Evolutionary conservation across 2,797 vertebrate species (phyloP), one percentile per base, ranked within the genome.

Genomic region (Chrysocyon brachyurus): DNA sequence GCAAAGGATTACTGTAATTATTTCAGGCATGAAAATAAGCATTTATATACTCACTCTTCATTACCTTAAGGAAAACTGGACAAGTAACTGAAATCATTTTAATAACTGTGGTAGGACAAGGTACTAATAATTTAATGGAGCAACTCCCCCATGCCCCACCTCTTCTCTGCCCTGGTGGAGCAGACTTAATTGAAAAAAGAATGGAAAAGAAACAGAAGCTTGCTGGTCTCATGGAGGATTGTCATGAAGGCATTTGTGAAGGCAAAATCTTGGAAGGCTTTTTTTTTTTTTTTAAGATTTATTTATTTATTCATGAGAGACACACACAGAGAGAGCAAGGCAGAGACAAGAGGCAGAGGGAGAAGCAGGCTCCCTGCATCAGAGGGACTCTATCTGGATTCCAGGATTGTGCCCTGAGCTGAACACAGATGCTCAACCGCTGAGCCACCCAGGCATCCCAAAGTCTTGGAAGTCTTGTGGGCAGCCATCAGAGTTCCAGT

Each of bases 1-100:
- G 61, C 73, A 93, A 95, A n/a, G 33, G 33, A 78, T 97, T 59
- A 73, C 66, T 88, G 49, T 86, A 78, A 97, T 97, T 96, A 97
- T 95, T 95, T 92, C 36, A 84, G 22, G 73, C 54, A 91, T 82
- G 77, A 90, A 87, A 85, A 54, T 57, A 78, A 94, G 40, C 68
- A 97, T 93, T 90, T 87, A 49, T 81, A 22, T 12, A 46, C 17
- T 40, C 46, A 91, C 12, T 92, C 21, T 87, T 94, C 84, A 91
- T 87, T 95, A 87, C 46, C 17, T 72, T 94, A 77, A 77, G 84
- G 70, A 97, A 95, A 91, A 84, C 24, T 70, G 52, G 75, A 87
- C 78, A 81, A 91, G 79, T 70, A 87, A 90, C 46, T 81, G 49
- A 87, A 97, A 95, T 63, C 15, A 61, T 77, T 96, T 95, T 94